These are phyloP conservation scores for Rhynchomys soricoides DNA, from an alignment of 2,113 vertebrate genomes.

Conservation along the genomic window DNA sequence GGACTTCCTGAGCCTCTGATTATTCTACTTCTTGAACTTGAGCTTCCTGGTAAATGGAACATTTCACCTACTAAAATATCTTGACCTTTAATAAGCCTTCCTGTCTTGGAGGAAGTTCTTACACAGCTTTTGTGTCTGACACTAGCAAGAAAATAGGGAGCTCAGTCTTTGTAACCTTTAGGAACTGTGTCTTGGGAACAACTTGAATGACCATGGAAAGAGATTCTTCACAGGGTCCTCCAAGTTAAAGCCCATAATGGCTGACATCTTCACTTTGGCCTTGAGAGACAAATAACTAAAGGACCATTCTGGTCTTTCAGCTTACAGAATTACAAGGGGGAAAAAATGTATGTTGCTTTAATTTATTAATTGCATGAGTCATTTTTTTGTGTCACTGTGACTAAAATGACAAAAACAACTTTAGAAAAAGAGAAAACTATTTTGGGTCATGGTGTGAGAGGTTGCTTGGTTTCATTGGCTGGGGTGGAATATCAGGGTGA, in stretches of 20 bases:
- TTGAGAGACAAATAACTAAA: neutral
- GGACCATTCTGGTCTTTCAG: neutral
- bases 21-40: neutral
- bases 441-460: neutral
- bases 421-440: neutral
- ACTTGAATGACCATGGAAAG: neutral
- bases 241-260: neutral
- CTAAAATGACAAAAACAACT: neutral
- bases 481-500: neutral
- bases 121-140: neutral
- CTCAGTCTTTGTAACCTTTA: neutral
- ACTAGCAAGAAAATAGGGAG: conserved; percentile 12
- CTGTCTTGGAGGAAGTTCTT: neutral
- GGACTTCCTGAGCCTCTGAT: neutral
- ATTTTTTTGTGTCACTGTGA: neutral
- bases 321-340: neutral
- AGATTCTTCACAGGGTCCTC: neutral
- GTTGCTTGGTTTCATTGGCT: neutral
- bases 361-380: neutral
- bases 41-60: too few relatives aligned
- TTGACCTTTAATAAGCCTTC: neutral
- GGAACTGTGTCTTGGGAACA: conserved; percentile 3
- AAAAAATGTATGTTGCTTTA: neutral
- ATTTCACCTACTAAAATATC: neutral
- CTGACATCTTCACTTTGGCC: conserved; percentile 14